Evolutionary conservation across 2,888 invertebrate species (phyloP).

Genomic region (Cosmopolites sordidus): DNA sequence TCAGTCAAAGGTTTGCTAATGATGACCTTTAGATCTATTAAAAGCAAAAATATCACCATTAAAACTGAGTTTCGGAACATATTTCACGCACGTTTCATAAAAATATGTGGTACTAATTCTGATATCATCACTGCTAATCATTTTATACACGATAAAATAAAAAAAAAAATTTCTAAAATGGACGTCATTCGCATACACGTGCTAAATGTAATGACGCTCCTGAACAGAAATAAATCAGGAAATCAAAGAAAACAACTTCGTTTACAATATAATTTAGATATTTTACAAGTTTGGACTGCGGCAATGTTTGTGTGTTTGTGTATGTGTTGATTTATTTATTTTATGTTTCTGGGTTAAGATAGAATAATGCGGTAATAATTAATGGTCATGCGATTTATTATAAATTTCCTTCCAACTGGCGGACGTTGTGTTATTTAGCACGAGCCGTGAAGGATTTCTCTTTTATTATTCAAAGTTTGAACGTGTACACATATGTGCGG

Average conservation of each 20-base stretch:
- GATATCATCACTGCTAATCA: not conserved
- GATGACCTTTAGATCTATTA: conserved; percentile 3
- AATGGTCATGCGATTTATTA: not conserved
- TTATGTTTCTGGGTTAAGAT: not conserved
- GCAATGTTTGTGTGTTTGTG: no score
- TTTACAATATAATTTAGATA: conserved; percentile 8
- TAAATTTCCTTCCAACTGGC: not conserved
- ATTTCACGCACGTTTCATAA: not conserved
- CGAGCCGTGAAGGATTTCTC: not conserved
- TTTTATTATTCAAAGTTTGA: not conserved
- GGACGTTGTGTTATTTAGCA: not conserved
- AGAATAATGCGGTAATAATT: not conserved
- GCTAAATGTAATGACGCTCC: conserved; percentile 6
- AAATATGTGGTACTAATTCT: not conserved
- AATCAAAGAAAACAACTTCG: conserved; percentile 5
- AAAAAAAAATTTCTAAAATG: conserved; percentile 5
- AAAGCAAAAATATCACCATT: conserved; percentile 1
- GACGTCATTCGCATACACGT: conserved; percentile 20
- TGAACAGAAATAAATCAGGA: not conserved
- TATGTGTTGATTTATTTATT: not conserved
- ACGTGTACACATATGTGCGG: not conserved
- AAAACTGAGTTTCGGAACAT: conserved; percentile 10
- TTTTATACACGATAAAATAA: not conserved
- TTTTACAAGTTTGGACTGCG: not conserved
- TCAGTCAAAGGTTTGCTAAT: conserved; percentile 3